Base-by-base conservation (phyloP, 2,888 invertebrate species). In the Nasonia oneida region DNA sequence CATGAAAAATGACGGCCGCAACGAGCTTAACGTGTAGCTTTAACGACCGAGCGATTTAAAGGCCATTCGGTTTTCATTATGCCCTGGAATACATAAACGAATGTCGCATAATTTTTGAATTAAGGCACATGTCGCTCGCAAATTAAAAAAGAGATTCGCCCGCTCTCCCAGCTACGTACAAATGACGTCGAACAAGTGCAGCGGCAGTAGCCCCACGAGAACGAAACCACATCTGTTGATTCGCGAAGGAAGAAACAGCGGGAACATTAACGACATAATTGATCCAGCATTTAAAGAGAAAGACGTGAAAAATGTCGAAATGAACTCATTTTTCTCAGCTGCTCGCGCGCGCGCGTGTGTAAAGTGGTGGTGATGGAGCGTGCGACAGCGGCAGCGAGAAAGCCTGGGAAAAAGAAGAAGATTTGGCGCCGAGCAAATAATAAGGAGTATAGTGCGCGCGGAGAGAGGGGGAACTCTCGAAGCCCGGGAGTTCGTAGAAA, bases 401-500 rank as follows among this genome's bases (percentile, higher is more conserved):
- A 85, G 85, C 87, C 84, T 87, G 87, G 86, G 87, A 87, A 87
- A 85, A 87, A 83, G 85, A 87, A 87, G 85, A 85, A 87, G 87
- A 86, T 87, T 87, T 87, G 87, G 87, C 87, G 87, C 87, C 87
- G 86, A 87, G 82, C 84, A 84, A 84, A 86, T 86, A 84, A 85
- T 83, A 84, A 81, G 37, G 67, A 81, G 79, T 39, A 39, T 12
- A 57, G n/a, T 29, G 29, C 15, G 29, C 33, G 42, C 18, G 18
- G 81, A 15, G 74, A 47, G 70, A 3, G 14, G 71, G 70, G 47
- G 53, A 33, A 42, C 33, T 47, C 61, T 53, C 29, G 75, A 77
- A 91, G 90, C 88, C 90, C 90, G 88, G 90, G 89, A 91, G 90
- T 91, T 91, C 91, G 90, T 90, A 89, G 91, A 91, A 92, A 86